A percentile compares a stretch with the other conserved stretches of the same genome.
These are phyloP conservation scores for Myiozetetes cayanensis DNA, from an alignment of 2,113 vertebrate species.

Conservation along the genomic window DNA sequence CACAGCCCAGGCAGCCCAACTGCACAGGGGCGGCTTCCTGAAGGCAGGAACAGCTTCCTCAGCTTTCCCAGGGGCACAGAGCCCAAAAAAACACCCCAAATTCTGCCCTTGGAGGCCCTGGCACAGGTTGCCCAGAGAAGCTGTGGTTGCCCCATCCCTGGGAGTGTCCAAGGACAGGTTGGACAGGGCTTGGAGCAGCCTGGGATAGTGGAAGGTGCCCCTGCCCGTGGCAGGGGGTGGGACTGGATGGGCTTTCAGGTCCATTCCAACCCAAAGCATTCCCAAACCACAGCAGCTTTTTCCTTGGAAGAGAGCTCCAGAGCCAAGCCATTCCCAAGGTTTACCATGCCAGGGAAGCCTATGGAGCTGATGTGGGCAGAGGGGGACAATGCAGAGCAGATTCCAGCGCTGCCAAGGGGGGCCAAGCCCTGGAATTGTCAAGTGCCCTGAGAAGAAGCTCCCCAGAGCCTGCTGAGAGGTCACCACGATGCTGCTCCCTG, in stretches of 20 bases:
- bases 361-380: not conserved
- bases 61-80: not conserved
- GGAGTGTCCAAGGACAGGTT: not conserved
- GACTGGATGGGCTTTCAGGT: not conserved
- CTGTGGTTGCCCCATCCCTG: not conserved
- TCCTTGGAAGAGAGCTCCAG: not conserved
- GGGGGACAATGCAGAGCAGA: not conserved
- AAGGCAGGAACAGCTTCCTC: not conserved
- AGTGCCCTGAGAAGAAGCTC: not conserved
- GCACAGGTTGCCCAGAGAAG: not conserved
- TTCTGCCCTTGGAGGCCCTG: not conserved
- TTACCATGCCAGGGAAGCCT: fast-evolving
- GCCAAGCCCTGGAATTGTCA: not conserved
- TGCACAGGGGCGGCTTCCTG: not conserved
- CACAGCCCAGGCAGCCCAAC: conserved; percentile 60
- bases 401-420: not conserved
- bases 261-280: not conserved
- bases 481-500: not conserved
- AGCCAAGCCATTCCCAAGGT: not conserved
- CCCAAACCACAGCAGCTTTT: not conserved
- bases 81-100: not conserved
- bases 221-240: not conserved
- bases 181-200: fast-evolving
- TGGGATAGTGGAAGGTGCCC: not conserved
- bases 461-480: not conserved